These are phyloP conservation scores for Hypomecis atomaria DNA, from an alignment of 2,888 invertebrate species.

Conservation along the genomic window DNA sequence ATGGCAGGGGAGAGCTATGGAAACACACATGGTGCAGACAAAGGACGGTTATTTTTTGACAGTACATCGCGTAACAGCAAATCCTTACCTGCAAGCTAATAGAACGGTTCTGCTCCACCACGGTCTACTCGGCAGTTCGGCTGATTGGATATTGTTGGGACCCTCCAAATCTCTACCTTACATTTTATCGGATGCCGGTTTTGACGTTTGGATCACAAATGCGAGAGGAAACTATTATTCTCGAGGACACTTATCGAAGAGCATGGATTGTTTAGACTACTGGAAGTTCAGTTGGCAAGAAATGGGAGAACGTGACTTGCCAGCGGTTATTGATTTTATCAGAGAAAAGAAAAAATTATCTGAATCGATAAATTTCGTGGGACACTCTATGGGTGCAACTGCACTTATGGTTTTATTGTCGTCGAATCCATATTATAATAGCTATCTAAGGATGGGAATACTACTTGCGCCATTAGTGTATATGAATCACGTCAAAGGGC, in stretches of 20 bases:
- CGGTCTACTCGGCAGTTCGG: conserved; percentile 71
- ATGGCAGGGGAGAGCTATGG: conserved; percentile 61
- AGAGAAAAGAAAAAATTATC: conserved; percentile 50
- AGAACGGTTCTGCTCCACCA: conserved; percentile 66
- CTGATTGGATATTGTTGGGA: conserved; percentile 73
- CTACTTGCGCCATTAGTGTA: conserved; percentile 65
- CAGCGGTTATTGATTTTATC: conserved; percentile 65
- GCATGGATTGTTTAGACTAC: conserved; percentile 51
- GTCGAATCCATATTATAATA: conserved; percentile 57
- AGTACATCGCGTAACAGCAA: conserved; percentile 54
- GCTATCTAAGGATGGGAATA: conserved; percentile 62
- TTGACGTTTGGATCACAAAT: conserved; percentile 86
- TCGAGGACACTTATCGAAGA: conserved; percentile 54
- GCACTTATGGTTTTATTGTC: conserved; percentile 66
- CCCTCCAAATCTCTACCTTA: conserved; percentile 67
- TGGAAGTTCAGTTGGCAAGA: conserved; percentile 73
- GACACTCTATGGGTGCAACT: conserved; percentile 73
- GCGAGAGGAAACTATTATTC: conserved; percentile 73
- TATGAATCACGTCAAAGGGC: conserved; percentile 60
- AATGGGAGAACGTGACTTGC: conserved; percentile 68
- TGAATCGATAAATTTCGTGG: conserved; percentile 62
- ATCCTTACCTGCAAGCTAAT: conserved; percentile 30
- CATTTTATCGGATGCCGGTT: conserved; percentile 81
- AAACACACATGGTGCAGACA: conserved; percentile 63
- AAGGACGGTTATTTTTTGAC: conserved; percentile 68